Base-by-base conservation (phyloP, 1,140 invertebrate genomes). In the Drosophila carrolli region DNA sequence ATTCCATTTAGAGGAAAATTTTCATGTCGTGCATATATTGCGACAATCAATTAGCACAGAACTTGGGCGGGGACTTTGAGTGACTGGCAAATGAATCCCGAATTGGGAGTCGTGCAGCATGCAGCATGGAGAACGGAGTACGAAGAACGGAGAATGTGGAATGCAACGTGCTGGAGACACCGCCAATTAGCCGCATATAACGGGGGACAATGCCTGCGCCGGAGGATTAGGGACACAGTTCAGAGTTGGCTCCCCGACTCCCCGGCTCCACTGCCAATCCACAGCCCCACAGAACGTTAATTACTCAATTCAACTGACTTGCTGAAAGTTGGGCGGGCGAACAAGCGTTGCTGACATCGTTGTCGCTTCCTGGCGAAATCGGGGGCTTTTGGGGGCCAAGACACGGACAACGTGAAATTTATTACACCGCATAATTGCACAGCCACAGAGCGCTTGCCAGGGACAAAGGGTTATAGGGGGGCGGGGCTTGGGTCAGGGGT, bases 391-490 rank as follows among this genome's bases (percentile, higher is more conserved):
- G 40, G 16, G 32, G 23, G 10, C 41, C 44, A 67, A 48, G 78
- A 71, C 80, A 89, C 85, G 84, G 76, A 85, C 82, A 85, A 85
- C 78, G 62, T 61, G 66, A 84, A 89, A 89, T 89, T 89, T 89
- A 89, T 89, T 89, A 89, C 84, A 89, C 84, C 84, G 84, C 84
- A 89, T 89, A 89, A 89, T 89, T 89, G 84, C 84, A 89, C 85
- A 89, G 84, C 84, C 82, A 85, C 78, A 85, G 78, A 75, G 81
- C 75, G 77, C 54, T 56, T 50, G 53, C 40, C 29, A 10, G 41
- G 56, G 44, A 50, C 46, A 47, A 75, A 67, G 27, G 63, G 58
- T 62, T 59, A 35, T 16, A 32, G 16, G 44, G 43, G 35, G 23
- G 60, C 19, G 38, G 37, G 35, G 10, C 2, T 23, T 2, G 29